These are phyloP conservation scores for Struthio camelus DNA, from an alignment of 2,113 vertebrate genomes.

Conservation along the genomic window DNA sequence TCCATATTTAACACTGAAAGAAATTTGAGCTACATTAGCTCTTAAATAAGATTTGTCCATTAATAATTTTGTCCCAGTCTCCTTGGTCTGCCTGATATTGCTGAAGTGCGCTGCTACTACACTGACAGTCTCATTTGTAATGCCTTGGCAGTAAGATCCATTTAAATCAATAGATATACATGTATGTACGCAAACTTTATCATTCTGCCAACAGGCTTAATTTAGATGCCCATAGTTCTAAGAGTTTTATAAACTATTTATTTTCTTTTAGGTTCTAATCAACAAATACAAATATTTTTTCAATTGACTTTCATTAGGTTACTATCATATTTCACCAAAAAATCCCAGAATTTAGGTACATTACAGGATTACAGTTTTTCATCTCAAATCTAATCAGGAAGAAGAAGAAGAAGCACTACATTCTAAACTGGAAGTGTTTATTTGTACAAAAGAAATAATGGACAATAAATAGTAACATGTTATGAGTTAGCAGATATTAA, in stretches of 20 bases:
- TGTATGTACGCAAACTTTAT: slow-evolving; percentile 6
- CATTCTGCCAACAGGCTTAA: slow-evolving; percentile 4
- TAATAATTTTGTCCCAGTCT: slow-evolving; percentile 43
- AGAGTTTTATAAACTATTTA: background rate
- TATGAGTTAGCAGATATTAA: background rate
- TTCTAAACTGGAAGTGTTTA: background rate
- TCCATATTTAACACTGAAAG: background rate
- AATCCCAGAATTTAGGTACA: background rate
- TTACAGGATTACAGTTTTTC: background rate
- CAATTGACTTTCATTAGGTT: background rate
- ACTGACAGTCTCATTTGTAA: slow-evolving; percentile 29
- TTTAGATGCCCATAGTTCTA: background rate
- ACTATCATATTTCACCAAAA: background rate
- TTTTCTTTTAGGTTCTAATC: background rate
- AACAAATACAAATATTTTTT: background rate
- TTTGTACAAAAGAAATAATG: background rate
- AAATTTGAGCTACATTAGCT: background rate
- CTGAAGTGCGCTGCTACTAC: background rate
- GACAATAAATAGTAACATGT: background rate
- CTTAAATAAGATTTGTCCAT: slow-evolving; percentile 21
- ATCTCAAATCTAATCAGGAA: background rate
- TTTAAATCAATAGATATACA: slow-evolving; percentile 51
- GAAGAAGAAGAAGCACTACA: background rate
- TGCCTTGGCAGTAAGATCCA: background rate
- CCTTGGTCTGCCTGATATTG: slow-evolving; percentile 27